Conservation (phyloP, 1,140 invertebrate species). For the Bombyx mori region DNA sequence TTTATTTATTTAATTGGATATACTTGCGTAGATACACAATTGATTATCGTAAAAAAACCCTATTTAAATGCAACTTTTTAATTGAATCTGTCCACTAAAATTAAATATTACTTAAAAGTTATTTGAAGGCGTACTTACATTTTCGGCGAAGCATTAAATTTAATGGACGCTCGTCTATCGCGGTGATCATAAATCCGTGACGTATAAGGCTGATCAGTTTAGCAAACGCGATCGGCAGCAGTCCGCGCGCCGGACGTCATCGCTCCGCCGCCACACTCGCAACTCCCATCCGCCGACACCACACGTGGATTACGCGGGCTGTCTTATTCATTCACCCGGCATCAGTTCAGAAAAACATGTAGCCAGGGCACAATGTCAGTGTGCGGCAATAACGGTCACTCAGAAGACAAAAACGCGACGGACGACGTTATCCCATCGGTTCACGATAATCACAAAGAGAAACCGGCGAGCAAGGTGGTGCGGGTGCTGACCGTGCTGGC, state of each 20-base stretch:
- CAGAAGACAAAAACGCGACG: constrained; percentile 31
- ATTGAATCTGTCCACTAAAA: too few relatives aligned
- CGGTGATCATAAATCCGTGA: constrained; percentile 49
- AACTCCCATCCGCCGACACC: constrained; percentile 36
- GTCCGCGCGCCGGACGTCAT: constrained; percentile 33
- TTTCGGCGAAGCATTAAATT: constrained; percentile 21
- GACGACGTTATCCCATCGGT: constrained; percentile 38
- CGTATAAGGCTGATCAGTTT: constrained; percentile 53
- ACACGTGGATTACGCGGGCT: constrained; percentile 30
- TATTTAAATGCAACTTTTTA: too few relatives aligned
- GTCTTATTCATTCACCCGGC: constrained; percentile 17
- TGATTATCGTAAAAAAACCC: too few relatives aligned
- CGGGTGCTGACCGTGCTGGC: constrained; percentile 93
- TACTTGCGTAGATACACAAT: too few relatives aligned
- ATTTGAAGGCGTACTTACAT: too few relatives aligned
- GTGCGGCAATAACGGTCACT: constrained; percentile 38
- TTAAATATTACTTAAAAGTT: too few relatives aligned
- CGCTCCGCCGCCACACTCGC: constrained; percentile 30
- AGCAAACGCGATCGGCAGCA: constrained; percentile 27
- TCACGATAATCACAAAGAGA: constrained; percentile 80
- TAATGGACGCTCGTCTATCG: constrained; percentile 20
- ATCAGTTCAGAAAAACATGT: constrained; percentile 24
- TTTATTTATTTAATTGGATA: too few relatives aligned
- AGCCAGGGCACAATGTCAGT: constrained; percentile 42
- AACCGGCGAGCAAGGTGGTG: constrained; percentile 85